Conservation (phyloP, 2,113 vertebrate genomes). For the Lampris megalopsis region DNA sequence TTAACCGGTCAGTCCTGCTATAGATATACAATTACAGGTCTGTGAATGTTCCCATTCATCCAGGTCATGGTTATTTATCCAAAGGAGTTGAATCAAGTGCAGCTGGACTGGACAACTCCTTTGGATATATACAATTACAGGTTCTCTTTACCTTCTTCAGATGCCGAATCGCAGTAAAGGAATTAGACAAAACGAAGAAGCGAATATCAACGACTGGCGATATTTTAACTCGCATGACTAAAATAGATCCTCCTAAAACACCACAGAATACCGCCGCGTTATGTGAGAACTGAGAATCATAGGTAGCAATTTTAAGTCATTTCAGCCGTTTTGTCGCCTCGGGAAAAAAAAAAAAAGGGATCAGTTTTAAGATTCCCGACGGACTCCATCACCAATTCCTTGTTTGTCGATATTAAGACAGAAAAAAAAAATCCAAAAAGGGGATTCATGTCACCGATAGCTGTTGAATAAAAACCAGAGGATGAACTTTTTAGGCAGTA, state of each 20-base stretch:
- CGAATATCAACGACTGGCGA: conserved; percentile 15
- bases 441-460: too few relatives aligned
- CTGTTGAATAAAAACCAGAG: too few relatives aligned
- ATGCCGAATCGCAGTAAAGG: conserved; percentile 35
- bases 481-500: too few relatives aligned
- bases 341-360: not conserved
- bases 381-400: too few relatives aligned
- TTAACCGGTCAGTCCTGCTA: too few relatives aligned
- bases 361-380: too few relatives aligned
- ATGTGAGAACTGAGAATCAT: conserved; percentile 35
- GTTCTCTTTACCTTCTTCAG: not conserved
- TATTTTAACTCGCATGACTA: conserved; percentile 53
- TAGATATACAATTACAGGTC: not conserved
- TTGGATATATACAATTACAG: not conserved
- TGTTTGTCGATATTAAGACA: too few relatives aligned
- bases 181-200: conserved; percentile 43
- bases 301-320: not conserved
- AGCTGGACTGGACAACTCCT: too few relatives aligned
- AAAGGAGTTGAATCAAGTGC: too few relatives aligned
- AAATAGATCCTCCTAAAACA: conserved; percentile 42
- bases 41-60: too few relatives aligned
- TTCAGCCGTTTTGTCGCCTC: not conserved
- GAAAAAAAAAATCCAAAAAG: too few relatives aligned
- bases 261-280: conserved; percentile 39
- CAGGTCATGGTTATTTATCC: too few relatives aligned